Conservation (phyloP, 2,888 invertebrate species). For the Drosophila nr. perissopoda region DNA sequence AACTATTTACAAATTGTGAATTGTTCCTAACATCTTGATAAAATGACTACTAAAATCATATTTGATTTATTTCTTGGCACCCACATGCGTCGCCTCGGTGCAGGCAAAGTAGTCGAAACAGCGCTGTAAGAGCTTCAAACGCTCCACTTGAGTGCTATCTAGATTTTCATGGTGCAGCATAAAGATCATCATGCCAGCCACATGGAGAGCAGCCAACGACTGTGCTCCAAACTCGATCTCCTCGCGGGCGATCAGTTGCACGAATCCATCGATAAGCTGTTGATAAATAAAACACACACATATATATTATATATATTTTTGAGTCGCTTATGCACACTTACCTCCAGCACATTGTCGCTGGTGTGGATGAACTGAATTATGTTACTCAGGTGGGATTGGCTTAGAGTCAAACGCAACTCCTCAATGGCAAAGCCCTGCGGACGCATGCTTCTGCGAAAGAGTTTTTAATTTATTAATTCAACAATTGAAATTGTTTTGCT, state of each 20-base stretch:
- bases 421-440: slow-evolving; percentile 62
- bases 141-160: slow-evolving; percentile 42
- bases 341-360: slow-evolving; percentile 57
- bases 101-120: slow-evolving; percentile 67
- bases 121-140: slow-evolving; percentile 47
- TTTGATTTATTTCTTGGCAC: background rate
- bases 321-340: background rate
- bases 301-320: background rate
- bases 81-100: slow-evolving; percentile 60
- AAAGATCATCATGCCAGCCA: slow-evolving; percentile 63
- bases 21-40: background rate
- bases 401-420: slow-evolving; percentile 38
- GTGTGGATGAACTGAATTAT: slow-evolving; percentile 42
- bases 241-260: slow-evolving; percentile 42
- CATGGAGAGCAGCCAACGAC: slow-evolving; percentile 49
- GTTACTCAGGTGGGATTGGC: slow-evolving; percentile 16
- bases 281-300: background rate
- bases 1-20: background rate
- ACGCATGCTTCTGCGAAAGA: slow-evolving; percentile 34
- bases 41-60: background rate
- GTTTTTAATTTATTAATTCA: background rate
- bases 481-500: background rate
- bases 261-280: slow-evolving; percentile 49
- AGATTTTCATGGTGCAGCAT: slow-evolving; percentile 48
- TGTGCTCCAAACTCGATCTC: slow-evolving; percentile 56